Base-by-base conservation (phyloP, 2,113 vertebrate species). In the Osmerus eperlanus region DNA sequence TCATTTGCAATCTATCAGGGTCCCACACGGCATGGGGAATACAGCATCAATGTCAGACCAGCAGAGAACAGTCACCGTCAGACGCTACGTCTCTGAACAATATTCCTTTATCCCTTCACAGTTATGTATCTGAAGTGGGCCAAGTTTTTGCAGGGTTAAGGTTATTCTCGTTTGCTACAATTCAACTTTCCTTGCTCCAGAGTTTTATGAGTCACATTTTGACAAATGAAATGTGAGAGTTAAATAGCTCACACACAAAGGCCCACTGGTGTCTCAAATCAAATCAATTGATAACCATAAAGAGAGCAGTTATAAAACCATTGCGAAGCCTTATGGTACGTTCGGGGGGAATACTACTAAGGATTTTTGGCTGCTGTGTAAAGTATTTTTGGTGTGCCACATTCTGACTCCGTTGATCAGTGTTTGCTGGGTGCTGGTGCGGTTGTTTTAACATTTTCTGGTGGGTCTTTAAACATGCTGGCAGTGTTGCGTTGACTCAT, bases 231-330 rank as follows among this genome's bases (percentile, higher is more conserved):
- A 47, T 47, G 65, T 59, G 78, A 72, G 54, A 73, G 18, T 8
- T 54, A 76, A 69, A 82, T 78, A 75, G 78, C 78, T 80, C 8
- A n/a, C 41, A 64, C 68, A 56, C 71, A 81, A 15, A 61, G 4
- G 21, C 60, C 60, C 60, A 29, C 60, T 6, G 11, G 13, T 15
- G 23, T 53, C 8, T 66, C 65, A 78, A 83, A 84, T 76, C 67
- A 84, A 85, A 82, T 76, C 77, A 86, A 85, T 83, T 70, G 78
- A 85, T 74, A 78, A 73, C 74, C 73, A 74, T 84, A 84, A 86
- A 85, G 84, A 78, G 71, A 32, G 78, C 72, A 75, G 73, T 74
- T 75, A 74, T 83, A 83, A 76, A 81, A 83, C 54, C 16, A 14
- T 59, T 79, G 76, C 78, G 83, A 54, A 74, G 79, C 74, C 65